Conservation (phyloP, 1,140 invertebrate genomes). For the Drosophila ironensis region DNA sequence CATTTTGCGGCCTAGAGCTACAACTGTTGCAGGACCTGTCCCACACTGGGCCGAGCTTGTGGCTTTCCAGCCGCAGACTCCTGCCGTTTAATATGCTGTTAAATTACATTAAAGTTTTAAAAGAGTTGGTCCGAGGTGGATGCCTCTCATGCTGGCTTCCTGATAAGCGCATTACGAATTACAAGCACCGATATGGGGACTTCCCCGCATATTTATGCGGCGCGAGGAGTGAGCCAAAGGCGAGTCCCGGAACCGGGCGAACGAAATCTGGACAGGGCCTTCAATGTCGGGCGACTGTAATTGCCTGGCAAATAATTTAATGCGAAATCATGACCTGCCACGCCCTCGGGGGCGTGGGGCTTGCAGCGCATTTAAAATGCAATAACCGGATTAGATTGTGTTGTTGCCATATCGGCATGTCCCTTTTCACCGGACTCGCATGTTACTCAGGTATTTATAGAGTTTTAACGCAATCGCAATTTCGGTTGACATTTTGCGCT, state of each 20-base stretch:
- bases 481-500: slow-evolving; percentile 77
- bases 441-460: slow-evolving; percentile 80
- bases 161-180: slow-evolving; percentile 66
- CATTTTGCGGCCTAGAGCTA: slow-evolving; percentile 45
- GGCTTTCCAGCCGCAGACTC: slow-evolving; percentile 45
- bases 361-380: slow-evolving; percentile 76
- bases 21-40: slow-evolving; percentile 63
- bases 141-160: slow-evolving; percentile 19
- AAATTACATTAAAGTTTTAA: slow-evolving; percentile 76
- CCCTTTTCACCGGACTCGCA: slow-evolving; percentile 37
- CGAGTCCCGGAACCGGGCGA: neutral
- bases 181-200: neutral
- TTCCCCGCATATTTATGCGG: slow-evolving; percentile 1
- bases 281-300: slow-evolving; percentile 40
- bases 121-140: slow-evolving; percentile 26
- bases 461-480: slow-evolving; percentile 81
- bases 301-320: slow-evolving; percentile 52
- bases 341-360: slow-evolving; percentile 28
- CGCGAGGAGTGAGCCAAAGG: neutral
- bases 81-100: slow-evolving; percentile 76
- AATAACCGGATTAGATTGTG: slow-evolving; percentile 80
- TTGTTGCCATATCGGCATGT: slow-evolving; percentile 70
- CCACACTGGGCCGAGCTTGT: slow-evolving; percentile 4
- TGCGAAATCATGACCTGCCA: slow-evolving; percentile 24
- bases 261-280: slow-evolving; percentile 18